Percentiles rank a stretch among this genome's conserved stretches.
Evolutionary conservation across 2,797 vertebrate species (phyloP).

Genomic region (Odontamblyopus lacepedii): DNA sequence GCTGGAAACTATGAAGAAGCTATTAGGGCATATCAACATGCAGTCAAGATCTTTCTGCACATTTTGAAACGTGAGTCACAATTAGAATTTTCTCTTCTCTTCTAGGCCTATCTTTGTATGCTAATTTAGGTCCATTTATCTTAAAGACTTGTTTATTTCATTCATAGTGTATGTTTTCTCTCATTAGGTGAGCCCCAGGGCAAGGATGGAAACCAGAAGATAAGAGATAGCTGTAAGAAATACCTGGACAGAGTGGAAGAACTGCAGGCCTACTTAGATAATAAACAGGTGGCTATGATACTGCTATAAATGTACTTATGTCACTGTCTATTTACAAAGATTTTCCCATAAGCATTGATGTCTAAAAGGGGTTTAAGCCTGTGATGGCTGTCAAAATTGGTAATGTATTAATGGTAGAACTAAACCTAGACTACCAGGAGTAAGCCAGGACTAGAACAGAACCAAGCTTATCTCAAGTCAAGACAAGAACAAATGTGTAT

Average conservation of each 20-base stretch:
- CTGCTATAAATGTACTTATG: not conserved
- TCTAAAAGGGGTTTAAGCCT: not conserved
- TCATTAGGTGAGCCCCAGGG: slow-evolving; percentile 81
- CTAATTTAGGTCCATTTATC: not conserved
- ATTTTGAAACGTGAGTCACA: slow-evolving; percentile 89
- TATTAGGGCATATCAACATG: slow-evolving; percentile 88
- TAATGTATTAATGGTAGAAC: too few relatives aligned
- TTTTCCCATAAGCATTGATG: not conserved
- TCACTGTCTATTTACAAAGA: not conserved
- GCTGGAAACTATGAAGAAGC: slow-evolving; percentile 93
- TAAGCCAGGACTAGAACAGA: too few relatives aligned
- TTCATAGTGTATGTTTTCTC: slow-evolving; percentile 22
- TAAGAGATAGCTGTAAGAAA: slow-evolving; percentile 79
- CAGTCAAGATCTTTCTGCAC: slow-evolving; percentile 94
- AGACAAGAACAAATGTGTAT: too few relatives aligned
- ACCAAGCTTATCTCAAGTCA: too few relatives aligned
- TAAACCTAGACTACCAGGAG: too few relatives aligned
- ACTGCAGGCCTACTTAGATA: slow-evolving; percentile 68
- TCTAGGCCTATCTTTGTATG: not conserved
- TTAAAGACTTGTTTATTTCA: not conserved
- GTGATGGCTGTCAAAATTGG: not conserved
- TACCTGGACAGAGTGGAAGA: slow-evolving; percentile 83
- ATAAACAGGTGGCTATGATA: slow-evolving; percentile 74
- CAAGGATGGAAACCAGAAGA: slow-evolving; percentile 85
- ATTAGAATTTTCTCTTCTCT: not conserved